Base-by-base conservation (phyloP, 1,140 invertebrate species). In the Drosophila tropicalis region DNA sequence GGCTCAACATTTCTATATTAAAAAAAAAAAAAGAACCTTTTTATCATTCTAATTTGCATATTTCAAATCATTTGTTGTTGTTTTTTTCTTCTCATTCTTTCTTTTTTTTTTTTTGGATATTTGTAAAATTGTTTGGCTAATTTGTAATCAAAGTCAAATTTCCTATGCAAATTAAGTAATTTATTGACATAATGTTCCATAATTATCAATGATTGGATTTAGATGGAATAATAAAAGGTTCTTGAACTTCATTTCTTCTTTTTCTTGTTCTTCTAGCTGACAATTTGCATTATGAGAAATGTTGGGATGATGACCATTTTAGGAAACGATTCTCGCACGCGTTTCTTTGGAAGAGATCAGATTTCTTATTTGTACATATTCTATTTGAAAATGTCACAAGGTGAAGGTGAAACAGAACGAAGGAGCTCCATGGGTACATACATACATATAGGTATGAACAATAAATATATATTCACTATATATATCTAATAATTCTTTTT, bases 361-460 rank as follows among this genome's bases (percentile, higher is more conserved):
- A 54, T 55, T 1, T 44, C 13, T 61, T 10, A 17, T 47, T 2
- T 15, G 15, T 39, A 12, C 19, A 22, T 10, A 54, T 29, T 22
- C 39, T 6, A 22, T 15, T 32, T 32, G 9, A 22, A 86, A 87
- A 82, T 81, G 79, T 68, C 82, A 81, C 67, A 70, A 75, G 79
- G 62, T 79, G 40, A 79, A 77, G 67, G 44, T 47, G 17, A 22
- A 51, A 15, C 9, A 51, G 61, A 66, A 61, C 67, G 36, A 12
- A 39, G 36, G 36, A 56, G 17, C 9, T 60, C 22, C 39, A 10
- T 36, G 34, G 15, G 17, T 44, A 15, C 5, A 44, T 17, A 29
- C 19, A 32, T 39, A 51, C 10, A 15, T 34, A 54, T 58, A 47
- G 55, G 47, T 44, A 70, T 55, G 51, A 72, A 39, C 32, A 61